Conservation (phyloP, 2,113 vertebrate species). For the Vidua macroura region DNA sequence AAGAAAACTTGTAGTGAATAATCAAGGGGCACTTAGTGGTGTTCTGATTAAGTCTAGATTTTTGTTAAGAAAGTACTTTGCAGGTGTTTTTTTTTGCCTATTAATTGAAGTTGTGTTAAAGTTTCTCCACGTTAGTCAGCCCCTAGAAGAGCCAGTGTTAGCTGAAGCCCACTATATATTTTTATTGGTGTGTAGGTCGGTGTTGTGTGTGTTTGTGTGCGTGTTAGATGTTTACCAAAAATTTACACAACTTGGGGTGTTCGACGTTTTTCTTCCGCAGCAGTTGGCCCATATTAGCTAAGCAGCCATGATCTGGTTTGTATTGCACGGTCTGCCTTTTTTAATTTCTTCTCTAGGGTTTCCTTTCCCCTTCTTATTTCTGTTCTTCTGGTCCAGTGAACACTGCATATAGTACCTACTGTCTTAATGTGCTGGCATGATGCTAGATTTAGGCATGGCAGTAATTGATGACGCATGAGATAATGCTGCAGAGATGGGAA, state of each 20-base stretch:
- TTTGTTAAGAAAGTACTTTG: not conserved
- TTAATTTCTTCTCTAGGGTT: constrained; percentile 83
- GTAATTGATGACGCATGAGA: constrained; percentile 94
- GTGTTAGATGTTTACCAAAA: constrained; percentile 89
- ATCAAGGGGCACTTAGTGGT: not conserved
- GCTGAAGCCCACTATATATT: constrained; percentile 58
- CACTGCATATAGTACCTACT: constrained; percentile 98
- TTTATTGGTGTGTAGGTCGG: constrained; percentile 74
- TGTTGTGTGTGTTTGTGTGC: constrained; percentile 89
- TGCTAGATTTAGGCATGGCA: constrained; percentile 99
- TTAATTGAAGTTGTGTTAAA: not conserved
- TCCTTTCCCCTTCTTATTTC: constrained; percentile 82
- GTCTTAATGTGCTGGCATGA: constrained; percentile 99
- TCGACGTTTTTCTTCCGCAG: constrained; percentile 99
- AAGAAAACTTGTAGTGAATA: not conserved
- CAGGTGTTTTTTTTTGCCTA: not conserved
- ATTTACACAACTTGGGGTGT: constrained; percentile 99
- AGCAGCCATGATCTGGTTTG: constrained; percentile 99
- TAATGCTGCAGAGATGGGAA: constrained; percentile 97
- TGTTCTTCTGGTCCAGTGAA: constrained; percentile 94
- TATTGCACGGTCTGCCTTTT: constrained; percentile 99
- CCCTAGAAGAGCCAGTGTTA: constrained; percentile 15
- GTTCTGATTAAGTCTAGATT: not conserved
- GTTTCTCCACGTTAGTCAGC: not conserved
- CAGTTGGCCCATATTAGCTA: constrained; percentile 99